phyloP scores from a whole-genome alignment of 2,113 vertebrate genomes.

The Athene cunicularia region DNA sequence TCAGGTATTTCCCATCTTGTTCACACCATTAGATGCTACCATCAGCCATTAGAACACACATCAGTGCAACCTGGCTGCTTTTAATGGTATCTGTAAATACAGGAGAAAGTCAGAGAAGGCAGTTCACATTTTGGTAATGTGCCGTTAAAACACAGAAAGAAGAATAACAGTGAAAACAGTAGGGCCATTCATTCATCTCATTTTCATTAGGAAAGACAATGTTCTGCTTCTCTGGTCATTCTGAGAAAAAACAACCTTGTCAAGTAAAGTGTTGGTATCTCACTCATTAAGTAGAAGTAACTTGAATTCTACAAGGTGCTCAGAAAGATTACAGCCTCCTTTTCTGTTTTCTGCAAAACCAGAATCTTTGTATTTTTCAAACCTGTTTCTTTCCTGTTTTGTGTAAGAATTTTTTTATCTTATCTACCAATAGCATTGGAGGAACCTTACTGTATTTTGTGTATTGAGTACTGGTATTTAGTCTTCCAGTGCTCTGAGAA shows the following conservation, averaged over 20 bases:
- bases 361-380: background rate
- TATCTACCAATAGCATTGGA: background rate
- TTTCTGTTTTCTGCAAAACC: background rate
- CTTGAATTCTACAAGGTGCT: background rate
- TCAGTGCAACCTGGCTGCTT: conserved; percentile 61
- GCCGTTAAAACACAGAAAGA: background rate
- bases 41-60: background rate
- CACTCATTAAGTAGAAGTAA: background rate
- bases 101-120: background rate
- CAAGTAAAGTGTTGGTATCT: background rate
- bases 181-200: background rate
- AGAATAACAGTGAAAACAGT: conserved; percentile 35
- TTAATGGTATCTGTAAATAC: conserved; percentile 64
- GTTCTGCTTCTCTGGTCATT: background rate
- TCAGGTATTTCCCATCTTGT: conserved; percentile 34
- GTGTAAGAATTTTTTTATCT: background rate
- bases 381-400: background rate
- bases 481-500: background rate
- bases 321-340: background rate
- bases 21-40: conserved; percentile 35
- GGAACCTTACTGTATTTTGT: background rate
- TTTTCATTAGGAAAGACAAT: conserved; percentile 20
- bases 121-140: background rate
- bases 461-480: background rate
- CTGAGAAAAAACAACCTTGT: background rate